Conservation (phyloP, 2,113 vertebrate species). For the Neoarius graeffei region DNA sequence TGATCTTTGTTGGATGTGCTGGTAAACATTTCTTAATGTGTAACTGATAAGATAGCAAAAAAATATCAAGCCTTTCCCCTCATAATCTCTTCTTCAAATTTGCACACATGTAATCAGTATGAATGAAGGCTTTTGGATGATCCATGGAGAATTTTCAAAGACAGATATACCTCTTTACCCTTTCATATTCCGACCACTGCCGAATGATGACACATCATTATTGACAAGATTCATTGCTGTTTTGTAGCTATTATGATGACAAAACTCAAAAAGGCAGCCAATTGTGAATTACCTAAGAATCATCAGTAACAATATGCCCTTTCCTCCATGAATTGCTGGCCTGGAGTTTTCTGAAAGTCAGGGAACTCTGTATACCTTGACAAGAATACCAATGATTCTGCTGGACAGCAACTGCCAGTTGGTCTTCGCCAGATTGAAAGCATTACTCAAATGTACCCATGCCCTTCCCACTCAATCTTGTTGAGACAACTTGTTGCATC, state of each 20-base stretch:
- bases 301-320: background rate
- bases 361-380: slow-evolving; percentile 4
- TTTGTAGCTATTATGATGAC: slow-evolving; percentile 8
- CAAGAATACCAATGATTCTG: slow-evolving; percentile 4
- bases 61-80: slow-evolving; percentile 16
- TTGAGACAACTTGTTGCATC: slow-evolving; percentile 45
- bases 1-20: slow-evolving; percentile 40
- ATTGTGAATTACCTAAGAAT: slow-evolving; percentile 1
- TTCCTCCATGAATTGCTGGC: background rate
- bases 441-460: slow-evolving; percentile 31
- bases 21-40: slow-evolving; percentile 65
- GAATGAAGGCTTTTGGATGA: slow-evolving; percentile 27
- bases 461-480: slow-evolving; percentile 19
- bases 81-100: slow-evolving; percentile 27
- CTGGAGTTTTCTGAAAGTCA: slow-evolving; percentile 9
- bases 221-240: slow-evolving; percentile 13
- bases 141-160: slow-evolving; percentile 12
- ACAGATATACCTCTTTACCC: slow-evolving; percentile 13
- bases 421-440: slow-evolving; percentile 23
- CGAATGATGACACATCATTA: slow-evolving; percentile 14
- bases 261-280: background rate
- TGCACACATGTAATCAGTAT: slow-evolving; percentile 35
- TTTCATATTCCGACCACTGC: slow-evolving; percentile 24
- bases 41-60: slow-evolving; percentile 55
- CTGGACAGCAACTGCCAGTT: slow-evolving; percentile 16